phyloP scores from a whole-genome alignment of 2,113 vertebrate species.

The human (Homo sapiens) region DNA sequence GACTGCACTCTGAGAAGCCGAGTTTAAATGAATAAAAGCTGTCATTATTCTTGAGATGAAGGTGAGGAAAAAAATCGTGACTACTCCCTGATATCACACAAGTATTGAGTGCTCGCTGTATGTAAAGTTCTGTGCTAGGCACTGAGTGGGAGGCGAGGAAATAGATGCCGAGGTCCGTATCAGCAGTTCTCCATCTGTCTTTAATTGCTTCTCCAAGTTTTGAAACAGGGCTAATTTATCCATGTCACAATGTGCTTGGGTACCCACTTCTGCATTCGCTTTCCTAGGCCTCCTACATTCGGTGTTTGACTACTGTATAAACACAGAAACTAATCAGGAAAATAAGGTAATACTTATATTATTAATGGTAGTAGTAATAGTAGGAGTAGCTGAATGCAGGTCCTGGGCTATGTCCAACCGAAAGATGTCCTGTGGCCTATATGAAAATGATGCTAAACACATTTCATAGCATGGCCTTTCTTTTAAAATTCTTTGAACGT shows the following conservation, averaged over 20 bases:
- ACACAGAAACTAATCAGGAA: neutral
- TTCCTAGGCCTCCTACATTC: neutral
- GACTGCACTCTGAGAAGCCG: neutral
- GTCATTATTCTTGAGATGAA: neutral
- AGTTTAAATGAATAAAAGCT: neutral
- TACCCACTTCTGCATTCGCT: neutral
- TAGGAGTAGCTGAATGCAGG: neutral
- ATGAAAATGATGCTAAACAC: neutral
- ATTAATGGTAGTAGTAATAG: neutral
- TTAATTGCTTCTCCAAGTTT: neutral
- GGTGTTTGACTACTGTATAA: neutral
- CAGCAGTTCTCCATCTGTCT: neutral
- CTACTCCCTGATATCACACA: neutral
- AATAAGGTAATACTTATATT: neutral
- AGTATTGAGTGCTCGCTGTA: neutral
- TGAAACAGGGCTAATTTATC: neutral
- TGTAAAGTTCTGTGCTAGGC: neutral
- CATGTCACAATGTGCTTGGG: neutral
- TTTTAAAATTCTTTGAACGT: constrained; percentile 45
- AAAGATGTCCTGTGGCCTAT: neutral
- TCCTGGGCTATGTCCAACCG: neutral
- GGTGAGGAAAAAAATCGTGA: neutral
- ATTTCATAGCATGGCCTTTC: neutral
- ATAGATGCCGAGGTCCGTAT: neutral
- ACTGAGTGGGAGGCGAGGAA: neutral